Evolutionary conservation across 2,888 invertebrate species (phyloP), one percentile per base, ranked within the genome.

Genomic region (Phalangium opilio): DNA sequence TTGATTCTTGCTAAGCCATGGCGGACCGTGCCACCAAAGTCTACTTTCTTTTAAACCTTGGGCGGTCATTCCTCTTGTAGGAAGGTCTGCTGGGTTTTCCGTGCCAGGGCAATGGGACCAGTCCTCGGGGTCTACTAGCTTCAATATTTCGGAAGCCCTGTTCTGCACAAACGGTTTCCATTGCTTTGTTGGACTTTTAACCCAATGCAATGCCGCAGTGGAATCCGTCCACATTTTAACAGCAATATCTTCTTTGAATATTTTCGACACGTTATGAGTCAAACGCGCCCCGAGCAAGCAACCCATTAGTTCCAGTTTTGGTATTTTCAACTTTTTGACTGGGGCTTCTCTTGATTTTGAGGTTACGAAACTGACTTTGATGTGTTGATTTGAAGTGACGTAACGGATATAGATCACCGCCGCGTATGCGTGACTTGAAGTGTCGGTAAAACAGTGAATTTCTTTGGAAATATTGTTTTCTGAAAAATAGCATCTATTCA

Each of bases 41-140:
- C 8, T 27, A 27, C 8, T 27, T 27, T 27, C 27, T 27, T 27
- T 27, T 27, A 27, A 27, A 27, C 8, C 27, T 27, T 27, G 27
- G 8, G 27, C 27, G 8, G 27, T 27, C 8, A 27, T 27, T 27
- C 27, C 27, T 8, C 27, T 8, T 57, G 57, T 3, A 55, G 51
- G n/a, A 5, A 53, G 47, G 47, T 62, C 62, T 4, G 61, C 62
- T 3, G 62, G 60, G 48, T 61, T 62, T 1, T 55, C 49, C 14
- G 50, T 40, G 0, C 58, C 49, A 4, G 41, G 33, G 14, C 60
- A 57, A 42, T 61, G 54, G 14, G 49, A 52, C 53, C 61, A 59
- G 15, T 48, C 39, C 2, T 41, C 15, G 5, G 49, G 43, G 15
- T 34, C 35, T 4, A 49, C 44, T 11, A 39, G 15, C 3, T 41